These are phyloP conservation scores for Anas capensis DNA, from an alignment of 2,797 vertebrate species.

Conservation along the genomic window DNA sequence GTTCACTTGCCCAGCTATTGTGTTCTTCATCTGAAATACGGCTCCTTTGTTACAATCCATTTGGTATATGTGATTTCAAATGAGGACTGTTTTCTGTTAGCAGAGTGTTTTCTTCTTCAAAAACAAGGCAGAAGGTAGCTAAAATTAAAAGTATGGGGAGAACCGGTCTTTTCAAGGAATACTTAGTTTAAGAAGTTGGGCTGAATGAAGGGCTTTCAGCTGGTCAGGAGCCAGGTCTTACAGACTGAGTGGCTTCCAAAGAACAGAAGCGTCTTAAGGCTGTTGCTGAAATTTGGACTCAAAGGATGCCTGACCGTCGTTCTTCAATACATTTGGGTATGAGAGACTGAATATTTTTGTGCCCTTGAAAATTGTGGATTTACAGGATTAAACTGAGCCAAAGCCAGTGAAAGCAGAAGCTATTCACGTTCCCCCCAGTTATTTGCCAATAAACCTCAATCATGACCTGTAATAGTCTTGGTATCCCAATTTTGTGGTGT, in stretches of 20 bases:
- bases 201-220: neutral
- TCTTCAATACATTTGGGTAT: neutral
- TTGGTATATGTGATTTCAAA: neutral
- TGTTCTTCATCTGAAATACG: neutral
- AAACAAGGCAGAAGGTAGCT: neutral
- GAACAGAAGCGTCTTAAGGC: neutral
- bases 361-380: neutral
- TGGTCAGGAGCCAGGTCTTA: neutral
- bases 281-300: neutral
- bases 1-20: neutral
- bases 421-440: neutral
- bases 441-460: neutral
- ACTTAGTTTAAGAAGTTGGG: neutral
- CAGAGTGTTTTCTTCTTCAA: neutral
- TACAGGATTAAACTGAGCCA: neutral
- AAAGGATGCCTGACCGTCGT: neutral
- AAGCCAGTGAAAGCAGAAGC: slow-evolving; percentile 18
- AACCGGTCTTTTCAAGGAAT: neutral
- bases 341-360: neutral
- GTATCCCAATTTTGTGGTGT: neutral
- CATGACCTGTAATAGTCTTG: neutral
- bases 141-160: neutral
- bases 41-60: neutral
- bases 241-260: neutral
- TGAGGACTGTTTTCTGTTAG: neutral